Percentiles rank a stretch among this genome's conserved stretches.
Evolutionary conservation across 2,797 vertebrate genomes (phyloP).

Genomic region (Poecilia gillii): DNA sequence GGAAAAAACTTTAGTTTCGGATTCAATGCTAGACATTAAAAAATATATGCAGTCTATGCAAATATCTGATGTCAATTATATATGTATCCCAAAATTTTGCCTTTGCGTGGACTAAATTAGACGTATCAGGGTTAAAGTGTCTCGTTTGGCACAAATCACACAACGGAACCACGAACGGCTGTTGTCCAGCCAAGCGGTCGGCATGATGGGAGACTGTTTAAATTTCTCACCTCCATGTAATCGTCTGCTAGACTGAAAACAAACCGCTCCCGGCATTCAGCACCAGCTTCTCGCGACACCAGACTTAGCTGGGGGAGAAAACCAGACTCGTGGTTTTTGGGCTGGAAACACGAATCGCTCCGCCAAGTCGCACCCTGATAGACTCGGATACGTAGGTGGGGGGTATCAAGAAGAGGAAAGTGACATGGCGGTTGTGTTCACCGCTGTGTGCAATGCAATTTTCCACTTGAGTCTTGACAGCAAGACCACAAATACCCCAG

Average conservation of each 20-base stretch:
- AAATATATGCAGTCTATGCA: not conserved
- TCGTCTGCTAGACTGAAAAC: slow-evolving; percentile 45
- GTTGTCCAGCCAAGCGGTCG: slow-evolving; percentile 41
- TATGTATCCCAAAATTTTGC: not conserved
- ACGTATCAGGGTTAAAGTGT: slow-evolving; percentile 29
- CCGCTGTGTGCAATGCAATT: slow-evolving; percentile 67
- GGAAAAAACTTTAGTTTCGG: not conserved
- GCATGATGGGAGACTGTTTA: slow-evolving; percentile 41
- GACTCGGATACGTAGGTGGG: slow-evolving; percentile 42
- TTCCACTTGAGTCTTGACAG: slow-evolving; percentile 76
- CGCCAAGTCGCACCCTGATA: slow-evolving; percentile 63
- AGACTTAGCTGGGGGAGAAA: slow-evolving; percentile 53
- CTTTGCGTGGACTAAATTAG: slow-evolving; percentile 34
- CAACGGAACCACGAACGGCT: slow-evolving; percentile 49
- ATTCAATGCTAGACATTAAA: not conserved
- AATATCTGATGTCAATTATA: not conserved
- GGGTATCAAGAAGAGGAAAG: slow-evolving; percentile 44
- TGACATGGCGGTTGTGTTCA: slow-evolving; percentile 61
- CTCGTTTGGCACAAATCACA: slow-evolving; percentile 53
- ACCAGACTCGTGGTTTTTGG: slow-evolving; percentile 58
- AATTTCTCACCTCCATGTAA: slow-evolving; percentile 59
- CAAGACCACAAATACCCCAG: slow-evolving; percentile 67
- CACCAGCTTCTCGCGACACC: slow-evolving; percentile 20
- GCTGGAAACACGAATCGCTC: slow-evolving; percentile 48
- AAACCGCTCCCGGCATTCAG: slow-evolving; percentile 51